Base-by-base conservation (phyloP, 2,797 vertebrate genomes). In the Acridotheres tristis region DNA sequence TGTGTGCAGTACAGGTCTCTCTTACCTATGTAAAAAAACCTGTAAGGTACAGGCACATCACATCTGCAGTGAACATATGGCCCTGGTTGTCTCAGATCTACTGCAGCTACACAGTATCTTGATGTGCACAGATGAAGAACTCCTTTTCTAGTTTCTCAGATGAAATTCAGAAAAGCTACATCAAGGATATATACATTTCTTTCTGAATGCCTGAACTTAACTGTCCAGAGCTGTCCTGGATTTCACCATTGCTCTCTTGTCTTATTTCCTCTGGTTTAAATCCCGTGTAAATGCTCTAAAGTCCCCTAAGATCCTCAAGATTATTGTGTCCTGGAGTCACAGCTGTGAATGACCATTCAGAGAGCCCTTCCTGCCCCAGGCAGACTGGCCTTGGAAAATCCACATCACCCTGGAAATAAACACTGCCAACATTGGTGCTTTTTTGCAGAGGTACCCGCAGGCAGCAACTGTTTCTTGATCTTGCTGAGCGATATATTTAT, bases 391-490 rank as follows among this genome's bases (percentile, higher is more conserved):
- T 62, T 72, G 86, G 78, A 90, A 92, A 91, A 86, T 73, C 74
- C 68, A 53, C 48, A n/a, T 78, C 61, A 34, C 55, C 27, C 66
- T 89, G 79, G 63, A 93, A 91, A 89, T 84, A 93, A 95, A 81
- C 61, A 51, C 61, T 92, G 67, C 54, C 62, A 86, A 26, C 67
- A 17, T 19, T 0, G 0, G 45, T 57, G 53, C 17, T 34, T 83
- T 78, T 94, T 67, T 78, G 54, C 69, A 91, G 78, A 2, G 4
- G 51, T 73, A 73, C 48, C 94, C 18, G 0, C 79, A 86, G 91
- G 96, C 96, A 85, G 77, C 74, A 68, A 48, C 55, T 88, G 72
- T 80, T 89, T 92, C 94, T 94, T 95, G 84, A 89, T 96, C 92
- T 95, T 96, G 88, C 93, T 85, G 81, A 96, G 74, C 4, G 1